phyloP scores from a whole-genome alignment of 2,113 vertebrate genomes.

The Channa argus region DNA sequence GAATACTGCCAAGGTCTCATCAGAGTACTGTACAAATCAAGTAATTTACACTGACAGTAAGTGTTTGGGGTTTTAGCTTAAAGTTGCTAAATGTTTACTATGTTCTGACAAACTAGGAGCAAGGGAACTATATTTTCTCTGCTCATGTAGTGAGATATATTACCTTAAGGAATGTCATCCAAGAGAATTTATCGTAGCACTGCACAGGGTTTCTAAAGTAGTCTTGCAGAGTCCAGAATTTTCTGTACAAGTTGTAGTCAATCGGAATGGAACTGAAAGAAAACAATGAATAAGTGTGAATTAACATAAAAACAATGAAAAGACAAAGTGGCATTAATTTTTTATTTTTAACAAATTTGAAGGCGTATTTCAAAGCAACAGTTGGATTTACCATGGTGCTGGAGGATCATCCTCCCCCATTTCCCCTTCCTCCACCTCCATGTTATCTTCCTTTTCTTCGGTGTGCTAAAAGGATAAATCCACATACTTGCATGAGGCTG shows the following conservation, averaged over 20 bases:
- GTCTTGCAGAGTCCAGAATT: conserved; percentile 99
- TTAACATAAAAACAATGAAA: neutral
- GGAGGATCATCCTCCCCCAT: conserved; percentile 98
- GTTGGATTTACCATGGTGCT: conserved; percentile 86
- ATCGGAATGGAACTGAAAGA: conserved; percentile 93
- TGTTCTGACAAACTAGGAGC: neutral
- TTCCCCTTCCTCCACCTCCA: conserved; percentile 98
- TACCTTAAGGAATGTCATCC: conserved; percentile 99
- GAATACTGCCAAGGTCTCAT: conserved; percentile 97
- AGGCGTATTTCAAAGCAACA: neutral
- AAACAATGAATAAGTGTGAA: neutral
- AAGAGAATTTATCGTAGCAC: conserved; percentile 96
- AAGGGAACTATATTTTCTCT: neutral
- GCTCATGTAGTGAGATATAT: conserved; percentile 22
- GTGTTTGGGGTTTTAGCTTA: neutral
- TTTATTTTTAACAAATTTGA: neutral
- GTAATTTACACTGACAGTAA: neutral
- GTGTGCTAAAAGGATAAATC: conserved; percentile 81
- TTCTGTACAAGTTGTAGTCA: conserved; percentile 98
- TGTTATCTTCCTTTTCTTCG: conserved; percentile 93
- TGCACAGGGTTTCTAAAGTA: conserved; percentile 98
- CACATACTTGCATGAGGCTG: neutral
- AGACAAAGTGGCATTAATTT: neutral
- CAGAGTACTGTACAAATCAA: conserved; percentile 87
- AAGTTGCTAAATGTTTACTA: neutral